These are phyloP conservation scores for Platorchestia sp. DNA, from an alignment of 1,140 invertebrate species.

Conservation along the genomic window DNA sequence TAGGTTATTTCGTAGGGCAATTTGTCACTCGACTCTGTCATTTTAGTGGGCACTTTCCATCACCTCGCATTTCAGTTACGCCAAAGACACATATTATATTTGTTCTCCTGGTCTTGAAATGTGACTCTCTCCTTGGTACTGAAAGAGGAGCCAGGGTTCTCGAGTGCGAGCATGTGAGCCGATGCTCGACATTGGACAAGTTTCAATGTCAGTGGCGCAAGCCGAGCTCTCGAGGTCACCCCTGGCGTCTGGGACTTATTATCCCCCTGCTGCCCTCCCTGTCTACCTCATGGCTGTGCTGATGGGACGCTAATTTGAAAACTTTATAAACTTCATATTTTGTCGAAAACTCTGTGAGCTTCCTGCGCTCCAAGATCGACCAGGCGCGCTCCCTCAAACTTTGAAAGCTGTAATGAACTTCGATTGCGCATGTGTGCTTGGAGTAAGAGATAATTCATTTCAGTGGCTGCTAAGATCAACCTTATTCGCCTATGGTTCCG, in stretches of 20 bases:
- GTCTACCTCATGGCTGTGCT: neutral
- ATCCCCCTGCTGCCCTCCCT: neutral
- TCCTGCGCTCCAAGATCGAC: neutral
- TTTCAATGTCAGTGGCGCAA: slow-evolving; percentile 54
- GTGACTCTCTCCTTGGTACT: neutral
- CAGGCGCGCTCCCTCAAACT: neutral
- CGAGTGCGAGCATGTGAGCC: neutral
- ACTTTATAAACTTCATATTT: neutral
- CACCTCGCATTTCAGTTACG: too few relatives aligned
- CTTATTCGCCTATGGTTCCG: neutral
- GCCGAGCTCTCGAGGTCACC: slow-evolving; percentile 12
- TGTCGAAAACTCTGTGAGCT: neutral
- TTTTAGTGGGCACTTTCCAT: too few relatives aligned
- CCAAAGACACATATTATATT: too few relatives aligned
- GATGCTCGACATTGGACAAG: slow-evolving; percentile 35
- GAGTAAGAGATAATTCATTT: neutral
- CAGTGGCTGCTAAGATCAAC: neutral
- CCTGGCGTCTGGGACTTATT: slow-evolving; percentile 13
- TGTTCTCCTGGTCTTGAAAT: too few relatives aligned
- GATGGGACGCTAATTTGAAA: neutral
- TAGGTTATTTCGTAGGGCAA: too few relatives aligned
- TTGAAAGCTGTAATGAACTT: neutral
- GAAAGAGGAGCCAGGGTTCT: neutral
- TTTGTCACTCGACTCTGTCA: too few relatives aligned
- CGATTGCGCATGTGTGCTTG: neutral